phyloP scores from a whole-genome alignment of 2,797 vertebrate species.

The Trachurus trachurus region DNA sequence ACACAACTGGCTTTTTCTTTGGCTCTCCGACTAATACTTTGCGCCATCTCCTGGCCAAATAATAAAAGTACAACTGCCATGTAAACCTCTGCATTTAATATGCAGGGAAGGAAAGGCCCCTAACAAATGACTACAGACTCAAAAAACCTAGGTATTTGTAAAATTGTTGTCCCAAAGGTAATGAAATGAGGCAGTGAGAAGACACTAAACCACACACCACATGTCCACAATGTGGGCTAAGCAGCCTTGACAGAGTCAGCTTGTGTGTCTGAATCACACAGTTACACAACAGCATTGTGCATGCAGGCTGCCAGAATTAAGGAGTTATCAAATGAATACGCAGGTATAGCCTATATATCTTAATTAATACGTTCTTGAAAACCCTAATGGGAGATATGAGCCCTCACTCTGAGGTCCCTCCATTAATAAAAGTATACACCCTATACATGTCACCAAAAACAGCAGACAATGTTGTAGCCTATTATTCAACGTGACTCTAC shows the following conservation, averaged over 20 bases:
- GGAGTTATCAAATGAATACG: background rate
- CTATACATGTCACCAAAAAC: background rate
- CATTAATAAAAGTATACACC: too few relatives aligned
- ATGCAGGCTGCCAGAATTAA: background rate
- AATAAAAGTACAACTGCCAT: conserved; percentile 1
- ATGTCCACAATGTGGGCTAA: background rate
- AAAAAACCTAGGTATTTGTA: background rate
- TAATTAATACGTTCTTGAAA: background rate
- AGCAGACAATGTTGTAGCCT: background rate
- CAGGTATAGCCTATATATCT: too few relatives aligned
- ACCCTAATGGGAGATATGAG: background rate
- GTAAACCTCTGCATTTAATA: background rate
- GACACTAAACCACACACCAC: background rate
- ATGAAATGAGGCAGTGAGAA: background rate
- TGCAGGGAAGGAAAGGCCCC: background rate
- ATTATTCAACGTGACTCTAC: background rate
- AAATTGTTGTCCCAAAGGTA: background rate
- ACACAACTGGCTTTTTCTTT: background rate
- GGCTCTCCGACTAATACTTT: conserved; percentile 16
- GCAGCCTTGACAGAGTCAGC: background rate
- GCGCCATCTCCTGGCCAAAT: conserved; percentile 59
- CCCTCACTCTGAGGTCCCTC: background rate
- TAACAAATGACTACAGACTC: background rate
- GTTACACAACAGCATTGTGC: background rate
- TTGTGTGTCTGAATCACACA: conserved; percentile 16